Evolutionary conservation across 2,888 invertebrate genomes (phyloP), one percentile per base, ranked within the genome.

Genomic region (Melieria picta): DNA sequence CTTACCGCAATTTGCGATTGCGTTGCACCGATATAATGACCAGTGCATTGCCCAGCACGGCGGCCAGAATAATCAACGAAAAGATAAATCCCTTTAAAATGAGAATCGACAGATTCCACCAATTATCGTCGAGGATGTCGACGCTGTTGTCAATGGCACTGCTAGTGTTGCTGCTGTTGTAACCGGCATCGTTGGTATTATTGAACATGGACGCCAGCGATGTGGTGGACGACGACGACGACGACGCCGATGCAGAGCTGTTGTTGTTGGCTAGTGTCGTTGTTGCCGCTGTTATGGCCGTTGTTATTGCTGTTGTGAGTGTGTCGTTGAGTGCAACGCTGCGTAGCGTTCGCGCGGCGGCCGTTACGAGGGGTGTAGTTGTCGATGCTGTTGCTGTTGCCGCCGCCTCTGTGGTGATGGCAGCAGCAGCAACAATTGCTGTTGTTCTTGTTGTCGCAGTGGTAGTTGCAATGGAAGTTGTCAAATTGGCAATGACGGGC

Each of bases 31-130:
- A 87, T 74, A 87, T 87, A 76, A 87, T 87, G 80, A 98, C 97
- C 77, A 98, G 89, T 3, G 96, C 93, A 89, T 98, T 98, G 68
- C 97, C 98, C 71, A 97, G 90, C 16, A 96, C 91, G 47, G 97
- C 97, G 77, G 95, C 93, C 71, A 95, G 89, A 83, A 97, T 97
- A 85, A 97, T 96, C 78, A 91, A 91, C 72, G 92, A 91, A 90
- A 97, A 96, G 79, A 94, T 89, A 82, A 93, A 90, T 72, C 91
- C 93, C 86, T 94, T 94, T 79, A 93, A 87, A 75, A 93, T 89
- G 79, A 93, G 87, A 55, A 91, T 82, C 73, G 92, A 84, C 60
- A 90, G 82, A 55, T 89, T 89, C 61, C 88, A 82, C 91, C 90
- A 91, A 78, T 80, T 83, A 75, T 83, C 83, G 57, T 81, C 77